phyloP scores from a whole-genome alignment of 2,113 vertebrate species.

The Phaethon lepturus region DNA sequence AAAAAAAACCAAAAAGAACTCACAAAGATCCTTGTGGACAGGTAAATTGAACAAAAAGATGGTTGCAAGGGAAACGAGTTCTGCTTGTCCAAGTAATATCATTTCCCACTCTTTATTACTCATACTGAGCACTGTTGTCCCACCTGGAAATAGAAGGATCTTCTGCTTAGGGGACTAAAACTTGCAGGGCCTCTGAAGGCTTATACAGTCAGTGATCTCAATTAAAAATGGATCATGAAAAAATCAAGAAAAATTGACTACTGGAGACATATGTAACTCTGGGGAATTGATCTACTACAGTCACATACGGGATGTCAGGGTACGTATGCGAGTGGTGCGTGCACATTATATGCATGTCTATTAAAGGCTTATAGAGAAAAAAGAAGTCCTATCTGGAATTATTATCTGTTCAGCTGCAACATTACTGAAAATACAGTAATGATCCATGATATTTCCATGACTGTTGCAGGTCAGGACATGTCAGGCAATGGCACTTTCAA shows the following conservation, averaged over 20 bases:
- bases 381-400: not conserved
- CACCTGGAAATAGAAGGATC: not conserved
- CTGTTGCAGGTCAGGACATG: not conserved
- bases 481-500: not conserved
- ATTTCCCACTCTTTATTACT: not conserved
- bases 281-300: not conserved
- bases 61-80: not conserved
- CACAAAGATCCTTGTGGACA: not conserved
- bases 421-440: not conserved
- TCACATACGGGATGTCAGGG: not conserved
- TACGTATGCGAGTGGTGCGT: fast-evolving
- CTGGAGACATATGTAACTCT: not conserved
- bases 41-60: not conserved
- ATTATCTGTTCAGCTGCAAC: not conserved
- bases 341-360: not conserved
- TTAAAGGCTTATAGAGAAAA: not conserved
- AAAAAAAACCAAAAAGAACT: not conserved
- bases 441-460: not conserved
- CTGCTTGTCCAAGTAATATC: not conserved
- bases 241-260: not conserved
- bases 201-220: not conserved
- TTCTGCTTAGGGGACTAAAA: not conserved
- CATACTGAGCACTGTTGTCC: not conserved
- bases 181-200: not conserved
- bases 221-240: not conserved